Evolutionary conservation across 2,888 invertebrate species (phyloP), one percentile per base, ranked within the genome.

Genomic region (Drosophila bunnanda): DNA sequence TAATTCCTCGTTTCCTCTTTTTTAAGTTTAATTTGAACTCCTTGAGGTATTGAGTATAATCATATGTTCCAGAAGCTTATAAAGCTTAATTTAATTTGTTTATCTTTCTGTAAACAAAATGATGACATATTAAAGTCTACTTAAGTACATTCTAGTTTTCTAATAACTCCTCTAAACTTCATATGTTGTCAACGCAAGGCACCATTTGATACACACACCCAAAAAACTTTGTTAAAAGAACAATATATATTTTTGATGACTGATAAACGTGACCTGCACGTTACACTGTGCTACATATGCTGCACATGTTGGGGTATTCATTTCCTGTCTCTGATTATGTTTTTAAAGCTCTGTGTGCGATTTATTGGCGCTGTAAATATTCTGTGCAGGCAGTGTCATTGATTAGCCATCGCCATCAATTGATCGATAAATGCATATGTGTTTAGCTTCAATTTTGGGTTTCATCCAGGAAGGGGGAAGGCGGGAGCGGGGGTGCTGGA

Each of bases 361-460:
- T 43, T 7, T 56, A 56, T n/a, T 44, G 6, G 20, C 15, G 15
- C 32, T n/a, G 15, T 32, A 44, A 22, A 56, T 43, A 50, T 32
- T 20, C 20, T 5, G 20, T 32, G 32, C 50, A 32, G 13, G n/a
- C 12, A 9, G 22, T 48, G n/a, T 25, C 44, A 44, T 38, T 30
- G 39, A 53, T 39, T 59, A 32, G 12, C 32, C 20, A 34, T 55
- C 12, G 34, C 22, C 17, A 20, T 5, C 25, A 34, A 62, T 39
- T 60, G 54, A 48, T 54, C 55, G 38, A 54, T 54, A 41, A 61
- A 38, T 60, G n/a, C 46, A 60, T 30, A 34, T 46, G 15, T 32
- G 36, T 5, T 7, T 43, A 17, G 50, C n/a, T 34, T 3, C 52
- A 44, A 46, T 46, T 46, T 66, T 39, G 32, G 22, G 25, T 32